Conservation (phyloP, 2,888 invertebrate genomes). For the Drosophila koepferae region DNA sequence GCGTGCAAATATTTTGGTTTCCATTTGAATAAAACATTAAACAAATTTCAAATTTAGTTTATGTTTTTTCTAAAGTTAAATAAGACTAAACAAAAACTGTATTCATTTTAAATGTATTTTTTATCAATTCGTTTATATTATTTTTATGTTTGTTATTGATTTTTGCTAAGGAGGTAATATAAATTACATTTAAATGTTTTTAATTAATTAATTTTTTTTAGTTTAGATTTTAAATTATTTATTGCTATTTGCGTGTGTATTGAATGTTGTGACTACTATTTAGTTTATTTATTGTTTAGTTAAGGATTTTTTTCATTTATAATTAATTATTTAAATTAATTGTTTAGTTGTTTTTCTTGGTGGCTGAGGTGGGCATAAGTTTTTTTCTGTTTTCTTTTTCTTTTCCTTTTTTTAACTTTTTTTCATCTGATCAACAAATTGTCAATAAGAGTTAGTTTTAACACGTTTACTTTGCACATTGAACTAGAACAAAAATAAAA, state of each 20-base stretch:
- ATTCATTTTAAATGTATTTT: conserved; percentile 41
- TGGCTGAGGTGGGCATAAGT: conserved; percentile 81
- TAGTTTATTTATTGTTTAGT: conserved; percentile 43
- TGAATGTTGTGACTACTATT: conserved; percentile 69
- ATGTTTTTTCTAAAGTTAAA: conserved; percentile 33
- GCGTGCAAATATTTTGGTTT: conserved; percentile 57
- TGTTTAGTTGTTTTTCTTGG: conserved; percentile 62
- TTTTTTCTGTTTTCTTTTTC: conserved; percentile 32
- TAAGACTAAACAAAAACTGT: conserved; percentile 69
- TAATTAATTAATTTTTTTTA: conserved; percentile 41
- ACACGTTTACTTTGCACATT: conserved; percentile 71
- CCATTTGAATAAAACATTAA: conserved; percentile 23
- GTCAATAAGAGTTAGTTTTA: conserved; percentile 49
- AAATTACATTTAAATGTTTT: conserved; percentile 74
- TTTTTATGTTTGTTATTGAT: conserved; percentile 63
- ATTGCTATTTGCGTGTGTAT: conserved; percentile 56
- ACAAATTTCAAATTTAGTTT: conserved; percentile 21
- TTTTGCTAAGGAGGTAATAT: conserved; percentile 84
- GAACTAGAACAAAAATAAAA: conserved; percentile 76
- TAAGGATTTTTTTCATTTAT: conserved; percentile 28
- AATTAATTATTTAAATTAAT: conserved; percentile 21
- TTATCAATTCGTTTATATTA: conserved; percentile 43
- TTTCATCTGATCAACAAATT: conserved; percentile 32
- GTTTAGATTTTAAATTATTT: conserved; percentile 38
- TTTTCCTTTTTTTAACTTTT: neutral